Percentiles rank a stretch among this genome's conserved stretches.
These are phyloP conservation scores for Scaptomyza polygonia DNA, from an alignment of 2,888 invertebrate genomes.

Conservation along the genomic window DNA sequence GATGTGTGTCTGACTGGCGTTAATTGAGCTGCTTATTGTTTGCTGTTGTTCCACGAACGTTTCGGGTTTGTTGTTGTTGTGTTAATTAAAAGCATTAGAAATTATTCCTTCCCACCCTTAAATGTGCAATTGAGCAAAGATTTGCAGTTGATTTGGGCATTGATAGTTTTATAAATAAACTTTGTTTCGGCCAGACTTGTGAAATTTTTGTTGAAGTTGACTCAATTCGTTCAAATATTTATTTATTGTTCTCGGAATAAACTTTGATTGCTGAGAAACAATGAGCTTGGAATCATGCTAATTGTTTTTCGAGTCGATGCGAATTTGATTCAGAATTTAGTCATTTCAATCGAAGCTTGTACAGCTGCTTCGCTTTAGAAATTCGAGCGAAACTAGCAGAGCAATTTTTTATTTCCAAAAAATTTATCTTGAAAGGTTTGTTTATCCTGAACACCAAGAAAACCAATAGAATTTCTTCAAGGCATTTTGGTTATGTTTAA, in stretches of 20 bases:
- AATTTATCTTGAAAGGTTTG: too few species aligned
- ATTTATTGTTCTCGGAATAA: background rate
- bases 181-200: background rate
- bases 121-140: constrained; percentile 7
- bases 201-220: background rate
- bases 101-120: background rate
- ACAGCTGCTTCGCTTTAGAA: background rate
- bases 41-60: constrained; percentile 22
- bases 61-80: constrained; percentile 26
- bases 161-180: background rate
- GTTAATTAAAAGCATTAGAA: constrained; percentile 52
- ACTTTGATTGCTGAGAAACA: background rate
- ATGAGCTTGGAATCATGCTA: background rate
- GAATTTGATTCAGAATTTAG: background rate
- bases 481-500: too few species aligned
- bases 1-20: constrained; percentile 63
- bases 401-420: background rate
- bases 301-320: background rate
- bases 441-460: too few species aligned
- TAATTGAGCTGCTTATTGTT: constrained; percentile 75
- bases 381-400: background rate
- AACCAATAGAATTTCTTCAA: too few species aligned
- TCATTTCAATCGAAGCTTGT: background rate
- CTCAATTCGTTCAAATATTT: background rate
- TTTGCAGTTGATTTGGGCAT: background rate